phyloP scores from a whole-genome alignment of 2,797 vertebrate genomes.

The Heterohyrax brucei region DNA sequence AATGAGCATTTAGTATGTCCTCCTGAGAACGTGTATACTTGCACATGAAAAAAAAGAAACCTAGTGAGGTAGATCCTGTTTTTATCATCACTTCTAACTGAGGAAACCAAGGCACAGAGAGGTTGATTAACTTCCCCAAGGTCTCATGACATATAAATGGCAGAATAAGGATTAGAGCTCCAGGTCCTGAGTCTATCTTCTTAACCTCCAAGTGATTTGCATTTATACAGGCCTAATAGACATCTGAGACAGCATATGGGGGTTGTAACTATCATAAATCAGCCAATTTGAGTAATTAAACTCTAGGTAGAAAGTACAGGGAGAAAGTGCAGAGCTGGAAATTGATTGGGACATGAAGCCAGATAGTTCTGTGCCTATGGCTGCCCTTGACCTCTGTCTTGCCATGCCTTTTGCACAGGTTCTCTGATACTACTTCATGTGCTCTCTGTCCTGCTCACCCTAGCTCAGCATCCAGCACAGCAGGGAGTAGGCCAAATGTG shows the following conservation, averaged over 20 bases:
- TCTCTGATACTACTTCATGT: background rate
- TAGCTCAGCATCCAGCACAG: background rate
- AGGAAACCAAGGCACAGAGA: constrained; percentile 35
- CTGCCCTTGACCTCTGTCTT: background rate
- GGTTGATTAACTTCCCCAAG: background rate
- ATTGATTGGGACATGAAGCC: background rate
- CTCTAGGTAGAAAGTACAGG: background rate
- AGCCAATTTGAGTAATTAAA: constrained; percentile 56
- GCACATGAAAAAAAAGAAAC: background rate
- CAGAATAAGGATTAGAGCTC: background rate
- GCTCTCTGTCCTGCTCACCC: background rate
- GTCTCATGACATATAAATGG: background rate
- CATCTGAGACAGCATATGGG: constrained; percentile 42
- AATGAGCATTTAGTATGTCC: background rate
- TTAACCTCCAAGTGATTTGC: background rate
- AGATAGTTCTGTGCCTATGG: background rate
- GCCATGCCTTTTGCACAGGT: background rate
- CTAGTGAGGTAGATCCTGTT: background rate
- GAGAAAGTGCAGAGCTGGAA: background rate
- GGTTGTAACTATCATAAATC: background rate
- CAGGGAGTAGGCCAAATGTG: background rate
- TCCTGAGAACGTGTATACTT: background rate
- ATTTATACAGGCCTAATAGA: constrained; percentile 3
- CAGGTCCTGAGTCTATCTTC: background rate
- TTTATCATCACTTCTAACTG: background rate